Evolutionary conservation across 2,113 vertebrate species (phyloP).

Genomic region (Cnemophilus loriae): DNA sequence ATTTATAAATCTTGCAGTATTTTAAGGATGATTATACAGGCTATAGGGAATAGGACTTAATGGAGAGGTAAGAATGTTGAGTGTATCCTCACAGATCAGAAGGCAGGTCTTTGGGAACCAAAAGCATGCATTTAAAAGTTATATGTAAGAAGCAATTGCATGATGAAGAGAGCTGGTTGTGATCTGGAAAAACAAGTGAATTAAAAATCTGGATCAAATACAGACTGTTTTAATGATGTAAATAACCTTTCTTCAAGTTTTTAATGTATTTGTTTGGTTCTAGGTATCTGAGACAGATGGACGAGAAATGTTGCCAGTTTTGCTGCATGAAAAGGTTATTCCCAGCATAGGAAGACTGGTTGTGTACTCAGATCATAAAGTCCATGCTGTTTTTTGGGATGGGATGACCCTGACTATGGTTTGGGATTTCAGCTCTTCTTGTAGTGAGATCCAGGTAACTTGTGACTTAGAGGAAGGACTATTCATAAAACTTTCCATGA

Average conservation of each 20-base stretch:
- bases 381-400: slow-evolving; percentile 67
- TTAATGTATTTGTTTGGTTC: slow-evolving; percentile 9
- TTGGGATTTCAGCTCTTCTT: slow-evolving; percentile 66
- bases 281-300: slow-evolving; percentile 54
- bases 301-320: slow-evolving; percentile 42
- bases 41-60: background rate
- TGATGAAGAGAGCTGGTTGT: background rate
- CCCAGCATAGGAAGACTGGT: slow-evolving; percentile 58
- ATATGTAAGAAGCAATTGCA: background rate
- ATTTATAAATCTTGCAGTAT: background rate
- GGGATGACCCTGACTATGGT: slow-evolving; percentile 62
- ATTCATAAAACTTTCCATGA: background rate
- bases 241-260: background rate
- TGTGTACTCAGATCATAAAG: slow-evolving; percentile 73
- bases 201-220: background rate
- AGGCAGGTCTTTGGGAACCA: background rate
- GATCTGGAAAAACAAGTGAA: background rate
- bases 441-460: slow-evolving; percentile 53
- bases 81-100: background rate
- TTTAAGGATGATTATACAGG: background rate
- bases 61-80: background rate
- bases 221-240: background rate
- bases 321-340: slow-evolving; percentile 62
- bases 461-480: background rate
- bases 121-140: background rate